Evolutionary conservation across 1,140 invertebrate genomes (phyloP).

Genomic region (Lordiphosa stackelbergi): DNA sequence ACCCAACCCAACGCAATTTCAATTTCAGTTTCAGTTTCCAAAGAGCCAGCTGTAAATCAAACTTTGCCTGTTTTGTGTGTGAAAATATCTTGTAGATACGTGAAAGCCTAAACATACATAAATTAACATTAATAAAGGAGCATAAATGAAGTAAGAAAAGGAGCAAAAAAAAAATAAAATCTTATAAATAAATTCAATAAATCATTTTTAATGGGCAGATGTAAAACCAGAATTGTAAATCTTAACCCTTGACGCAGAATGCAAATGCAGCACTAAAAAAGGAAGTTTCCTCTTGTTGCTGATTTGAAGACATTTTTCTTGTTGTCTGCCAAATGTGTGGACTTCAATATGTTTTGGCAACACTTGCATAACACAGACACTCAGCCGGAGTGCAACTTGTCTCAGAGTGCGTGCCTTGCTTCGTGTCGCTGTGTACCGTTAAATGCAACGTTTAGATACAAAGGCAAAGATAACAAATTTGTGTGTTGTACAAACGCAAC

Average conservation of each 20-base stretch:
- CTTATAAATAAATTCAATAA: conserved; percentile 4
- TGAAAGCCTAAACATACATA: conserved; percentile 20
- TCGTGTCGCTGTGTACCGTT: conserved; percentile 18
- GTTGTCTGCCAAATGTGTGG: conserved; percentile 10
- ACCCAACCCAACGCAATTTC: conserved; percentile 4
- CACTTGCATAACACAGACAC: conserved; percentile 15
- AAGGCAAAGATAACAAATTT: conserved; percentile 21
- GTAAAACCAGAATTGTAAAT: neutral
- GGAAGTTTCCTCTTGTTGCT: neutral
- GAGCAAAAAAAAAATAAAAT: neutral
- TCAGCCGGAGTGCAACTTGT: conserved; percentile 2
- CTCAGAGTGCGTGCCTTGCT: conserved; percentile 13
- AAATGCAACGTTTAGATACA: conserved; percentile 26
- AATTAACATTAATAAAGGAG: conserved; percentile 8
- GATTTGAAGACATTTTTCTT: conserved; percentile 3
- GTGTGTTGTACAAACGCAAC: conserved; percentile 16
- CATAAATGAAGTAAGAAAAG: neutral
- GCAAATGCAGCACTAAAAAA: conserved; percentile 6
- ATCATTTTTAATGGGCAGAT: conserved; percentile 19
- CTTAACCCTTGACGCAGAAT: conserved; percentile 6
- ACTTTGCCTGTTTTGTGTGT: conserved; percentile 2
- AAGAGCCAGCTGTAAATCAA: conserved; percentile 12
- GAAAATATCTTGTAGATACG: neutral
- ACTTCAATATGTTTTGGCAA: conserved; percentile 23
- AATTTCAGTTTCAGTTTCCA: conserved; percentile 10